These are phyloP conservation scores for Salvelinus alpinus DNA, from an alignment of 2,113 vertebrate species.

Conservation along the genomic window DNA sequence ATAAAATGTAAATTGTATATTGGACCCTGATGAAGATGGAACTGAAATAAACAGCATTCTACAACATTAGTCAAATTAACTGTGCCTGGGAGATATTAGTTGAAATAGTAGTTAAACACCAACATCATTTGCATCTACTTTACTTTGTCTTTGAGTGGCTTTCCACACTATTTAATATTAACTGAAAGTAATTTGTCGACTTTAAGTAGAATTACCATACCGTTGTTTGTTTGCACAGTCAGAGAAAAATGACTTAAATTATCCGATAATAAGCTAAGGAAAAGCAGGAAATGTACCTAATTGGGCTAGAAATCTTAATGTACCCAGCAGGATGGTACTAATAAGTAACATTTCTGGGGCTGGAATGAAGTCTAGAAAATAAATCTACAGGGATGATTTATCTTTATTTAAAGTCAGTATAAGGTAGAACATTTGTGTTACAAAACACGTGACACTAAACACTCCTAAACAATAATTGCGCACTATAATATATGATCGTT, in stretches of 20 bases:
- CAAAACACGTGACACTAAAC: neutral
- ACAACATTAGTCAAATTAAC: neutral
- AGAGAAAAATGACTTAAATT: conserved; percentile 25
- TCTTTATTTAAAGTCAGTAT: neutral
- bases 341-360: conserved; percentile 37
- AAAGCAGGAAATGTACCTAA: conserved; percentile 45
- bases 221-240: conserved; percentile 38
- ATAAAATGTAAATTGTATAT: neutral
- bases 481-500: neutral
- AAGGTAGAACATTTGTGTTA: conserved; percentile 1
- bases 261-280: conserved; percentile 25
- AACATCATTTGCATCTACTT: neutral
- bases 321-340: conserved; percentile 53
- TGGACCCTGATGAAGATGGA: neutral
- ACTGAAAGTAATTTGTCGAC: conserved; percentile 32
- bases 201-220: conserved; percentile 32
- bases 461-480: neutral
- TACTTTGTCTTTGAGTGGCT: conserved; percentile 3
- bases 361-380: conserved; percentile 22
- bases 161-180: conserved; percentile 20
- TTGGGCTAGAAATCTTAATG: conserved; percentile 46
- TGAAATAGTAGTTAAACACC: neutral
- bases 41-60: neutral
- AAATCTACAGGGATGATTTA: conserved; percentile 25
- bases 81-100: neutral